These are phyloP conservation scores for Thryonomys swinderianus DNA, from an alignment of 2,113 vertebrate species.

Conservation along the genomic window DNA sequence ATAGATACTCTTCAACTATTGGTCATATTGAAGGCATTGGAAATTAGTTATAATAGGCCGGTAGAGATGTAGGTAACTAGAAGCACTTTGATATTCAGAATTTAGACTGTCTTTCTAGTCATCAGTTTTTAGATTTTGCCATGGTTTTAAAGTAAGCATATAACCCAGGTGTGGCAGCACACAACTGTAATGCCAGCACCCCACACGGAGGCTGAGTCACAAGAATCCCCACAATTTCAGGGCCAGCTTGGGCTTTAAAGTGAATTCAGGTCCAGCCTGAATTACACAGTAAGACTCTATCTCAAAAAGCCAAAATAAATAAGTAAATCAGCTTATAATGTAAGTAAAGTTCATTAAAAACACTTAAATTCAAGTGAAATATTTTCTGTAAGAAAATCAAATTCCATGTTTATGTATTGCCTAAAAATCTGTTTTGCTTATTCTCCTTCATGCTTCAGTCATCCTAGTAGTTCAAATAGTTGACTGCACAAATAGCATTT, in stretches of 20 bases:
- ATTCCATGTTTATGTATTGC: not conserved
- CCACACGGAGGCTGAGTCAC: not conserved
- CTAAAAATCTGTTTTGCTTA: constrained; percentile 40
- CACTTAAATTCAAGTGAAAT: constrained; percentile 11
- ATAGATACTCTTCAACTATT: constrained; percentile 24
- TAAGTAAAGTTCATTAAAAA: constrained; percentile 1
- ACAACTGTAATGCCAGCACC: not conserved
- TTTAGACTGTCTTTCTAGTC: not conserved
- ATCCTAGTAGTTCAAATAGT: constrained; percentile 44
- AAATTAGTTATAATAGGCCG: not conserved
- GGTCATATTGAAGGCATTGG: constrained; percentile 52
- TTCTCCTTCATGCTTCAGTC: constrained; percentile 61
- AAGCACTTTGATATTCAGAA: constrained; percentile 3
- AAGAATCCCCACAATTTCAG: not conserved
- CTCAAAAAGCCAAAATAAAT: not conserved
- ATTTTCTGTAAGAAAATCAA: not conserved
- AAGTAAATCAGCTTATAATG: not conserved
- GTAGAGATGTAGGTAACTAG: not conserved
- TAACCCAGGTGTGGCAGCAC: not conserved
- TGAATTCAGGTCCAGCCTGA: not conserved
- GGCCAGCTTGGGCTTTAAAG: not conserved
- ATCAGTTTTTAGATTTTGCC: constrained; percentile 46
- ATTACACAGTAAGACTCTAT: not conserved
- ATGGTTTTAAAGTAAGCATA: not conserved
- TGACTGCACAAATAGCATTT: constrained; percentile 64